Evolutionary conservation across 2,888 invertebrate genomes (phyloP).

Genomic region (Oscheius sp.): DNA sequence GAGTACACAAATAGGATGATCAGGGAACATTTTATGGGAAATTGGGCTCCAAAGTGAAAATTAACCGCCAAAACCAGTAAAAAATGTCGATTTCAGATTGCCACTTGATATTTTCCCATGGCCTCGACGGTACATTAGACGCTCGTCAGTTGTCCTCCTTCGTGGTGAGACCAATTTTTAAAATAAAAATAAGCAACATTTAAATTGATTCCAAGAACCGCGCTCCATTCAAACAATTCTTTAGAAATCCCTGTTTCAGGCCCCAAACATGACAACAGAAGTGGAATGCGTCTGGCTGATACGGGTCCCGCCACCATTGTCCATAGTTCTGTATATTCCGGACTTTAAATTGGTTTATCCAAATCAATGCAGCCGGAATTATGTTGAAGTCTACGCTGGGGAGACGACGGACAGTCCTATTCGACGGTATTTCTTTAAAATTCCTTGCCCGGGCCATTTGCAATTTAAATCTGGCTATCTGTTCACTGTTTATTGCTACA

Average conservation of each 20-base stretch:
- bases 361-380: slow-evolving; percentile 70
- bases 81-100: slow-evolving; percentile 24
- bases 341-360: slow-evolving; percentile 66
- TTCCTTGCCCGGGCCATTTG: too few species aligned
- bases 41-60: not conserved
- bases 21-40: not conserved
- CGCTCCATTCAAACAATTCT: not conserved
- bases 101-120: slow-evolving; percentile 24
- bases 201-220: too few species aligned
- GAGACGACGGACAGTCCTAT: slow-evolving; percentile 61
- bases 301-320: slow-evolving; percentile 47
- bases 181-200: too few species aligned
- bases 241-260: slow-evolving; percentile 33
- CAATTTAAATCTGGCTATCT: too few species aligned
- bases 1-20: not conserved
- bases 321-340: slow-evolving; percentile 64
- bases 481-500: too few species aligned
- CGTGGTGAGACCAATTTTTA: not conserved
- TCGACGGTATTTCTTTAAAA: slow-evolving; percentile 50
- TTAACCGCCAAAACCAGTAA: too few species aligned
- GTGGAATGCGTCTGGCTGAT: slow-evolving; percentile 69
- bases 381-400: slow-evolving; percentile 69
- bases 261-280: slow-evolving; percentile 44
- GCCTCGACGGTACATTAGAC: slow-evolving; percentile 13
- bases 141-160: slow-evolving; percentile 22